Evolutionary conservation across 2,888 invertebrate genomes (phyloP).

Genomic region (Cryptus armator): DNA sequence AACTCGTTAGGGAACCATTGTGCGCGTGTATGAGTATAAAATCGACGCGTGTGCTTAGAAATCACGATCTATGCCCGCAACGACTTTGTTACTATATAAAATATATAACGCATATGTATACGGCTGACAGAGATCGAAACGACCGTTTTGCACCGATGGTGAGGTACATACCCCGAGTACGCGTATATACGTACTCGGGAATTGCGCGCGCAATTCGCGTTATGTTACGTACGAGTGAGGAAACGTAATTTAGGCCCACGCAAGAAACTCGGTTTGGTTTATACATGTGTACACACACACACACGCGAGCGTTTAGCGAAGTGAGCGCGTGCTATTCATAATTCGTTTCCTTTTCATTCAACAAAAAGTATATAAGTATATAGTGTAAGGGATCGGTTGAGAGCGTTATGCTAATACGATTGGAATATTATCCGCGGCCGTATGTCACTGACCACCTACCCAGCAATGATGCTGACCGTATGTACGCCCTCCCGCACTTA

Average conservation of each 20-base stretch:
- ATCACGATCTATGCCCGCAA: constrained; percentile 33
- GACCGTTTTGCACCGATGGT: constrained; percentile 24
- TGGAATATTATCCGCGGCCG: constrained; percentile 78
- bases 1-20: constrained; percentile 63
- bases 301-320: constrained; percentile 15
- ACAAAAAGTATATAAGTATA: constrained; percentile 69
- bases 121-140: constrained; percentile 24
- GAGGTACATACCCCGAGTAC: neutral
- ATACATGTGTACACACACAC: constrained; percentile 21
- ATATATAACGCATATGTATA: neutral
- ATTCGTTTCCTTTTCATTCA: constrained; percentile 76
- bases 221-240: constrained; percentile 61
- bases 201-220: constrained; percentile 25
- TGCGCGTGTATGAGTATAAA: constrained; percentile 46
- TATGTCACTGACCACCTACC: constrained; percentile 83
- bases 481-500: constrained; percentile 60
- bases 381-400: constrained; percentile 62
- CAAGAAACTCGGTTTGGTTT: constrained; percentile 42
- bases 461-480: constrained; percentile 75
- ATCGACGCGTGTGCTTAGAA: constrained; percentile 32
- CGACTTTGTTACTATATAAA: constrained; percentile 4
- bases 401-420: constrained; percentile 81
- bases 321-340: constrained; percentile 73
- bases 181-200: constrained; percentile 7
- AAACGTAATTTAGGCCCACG: constrained; percentile 78